Evolutionary conservation across 2,113 vertebrate species (phyloP).

Genomic region (Centropus bengalensis): DNA sequence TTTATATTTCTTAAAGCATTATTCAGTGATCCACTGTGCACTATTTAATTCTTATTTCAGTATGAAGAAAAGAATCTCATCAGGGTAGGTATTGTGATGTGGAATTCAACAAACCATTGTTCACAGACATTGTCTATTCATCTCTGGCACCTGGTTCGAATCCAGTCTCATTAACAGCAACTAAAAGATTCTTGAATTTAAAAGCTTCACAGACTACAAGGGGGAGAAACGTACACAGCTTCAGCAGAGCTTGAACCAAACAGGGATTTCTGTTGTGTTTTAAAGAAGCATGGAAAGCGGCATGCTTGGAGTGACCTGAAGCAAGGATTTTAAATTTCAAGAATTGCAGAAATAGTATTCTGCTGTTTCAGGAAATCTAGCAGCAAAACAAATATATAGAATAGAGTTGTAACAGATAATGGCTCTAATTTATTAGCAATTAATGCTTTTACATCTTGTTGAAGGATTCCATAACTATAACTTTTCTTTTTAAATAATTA

Average conservation of each 20-base stretch:
- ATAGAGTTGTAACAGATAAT: neutral
- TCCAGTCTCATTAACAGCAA: conserved; percentile 5
- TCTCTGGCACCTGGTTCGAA: conserved; percentile 59
- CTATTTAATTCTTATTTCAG: conserved; percentile 47
- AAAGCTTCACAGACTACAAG: conserved; percentile 23
- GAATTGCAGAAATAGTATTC: neutral
- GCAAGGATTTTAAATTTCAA: neutral
- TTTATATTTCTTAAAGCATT: conserved; percentile 46
- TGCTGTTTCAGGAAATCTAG: neutral
- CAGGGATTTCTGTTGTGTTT: neutral
- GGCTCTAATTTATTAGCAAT: neutral
- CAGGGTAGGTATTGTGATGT: conserved; percentile 24
- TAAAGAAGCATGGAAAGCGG: neutral
- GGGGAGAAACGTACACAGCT: neutral
- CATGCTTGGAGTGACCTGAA: neutral
- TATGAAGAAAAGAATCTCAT: conserved; percentile 50
- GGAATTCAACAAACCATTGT: conserved; percentile 41
- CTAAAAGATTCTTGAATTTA: conserved; percentile 47
- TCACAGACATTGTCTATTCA: conserved; percentile 33
- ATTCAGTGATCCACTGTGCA: neutral
- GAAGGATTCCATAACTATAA: neutral
- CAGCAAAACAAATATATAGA: neutral
- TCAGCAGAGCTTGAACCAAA: neutral
- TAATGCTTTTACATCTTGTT: neutral
- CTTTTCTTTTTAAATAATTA: neutral